phyloP scores from a whole-genome alignment of 2,888 invertebrate species.

The Xanthia togata region DNA sequence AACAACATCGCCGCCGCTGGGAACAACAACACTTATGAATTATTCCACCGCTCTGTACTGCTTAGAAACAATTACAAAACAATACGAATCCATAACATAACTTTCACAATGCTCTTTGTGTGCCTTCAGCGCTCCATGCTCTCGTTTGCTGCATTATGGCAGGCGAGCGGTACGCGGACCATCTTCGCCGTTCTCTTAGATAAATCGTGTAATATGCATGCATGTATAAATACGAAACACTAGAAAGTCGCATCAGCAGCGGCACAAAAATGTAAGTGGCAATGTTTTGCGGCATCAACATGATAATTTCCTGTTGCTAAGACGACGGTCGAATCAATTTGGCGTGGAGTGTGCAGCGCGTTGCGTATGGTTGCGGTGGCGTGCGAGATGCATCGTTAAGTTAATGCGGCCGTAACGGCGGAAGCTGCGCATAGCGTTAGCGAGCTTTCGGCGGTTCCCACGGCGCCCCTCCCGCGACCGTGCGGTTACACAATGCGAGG shows the following conservation, averaged over 20 bases:
- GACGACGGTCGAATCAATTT: constrained; percentile 86
- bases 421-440: constrained; percentile 84
- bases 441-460: constrained; percentile 90
- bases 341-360: constrained; percentile 73
- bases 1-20: constrained; percentile 84
- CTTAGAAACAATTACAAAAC: constrained; percentile 89
- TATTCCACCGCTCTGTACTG: constrained; percentile 85
- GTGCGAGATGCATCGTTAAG: constrained; percentile 86
- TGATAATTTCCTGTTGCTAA: constrained; percentile 84
- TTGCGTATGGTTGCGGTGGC: constrained; percentile 77
- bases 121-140: constrained; percentile 73
- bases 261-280: constrained; percentile 66
- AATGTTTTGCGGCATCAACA: constrained; percentile 75
- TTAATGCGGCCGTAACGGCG: constrained; percentile 85
- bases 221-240: constrained; percentile 57
- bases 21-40: constrained; percentile 88
- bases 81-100: constrained; percentile 86
- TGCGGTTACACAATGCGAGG: constrained; percentile 89
- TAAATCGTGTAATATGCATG: constrained; percentile 47
- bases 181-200: constrained; percentile 66
- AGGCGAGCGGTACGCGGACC: constrained; percentile 41
- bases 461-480: constrained; percentile 81
- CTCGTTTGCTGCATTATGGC: constrained; percentile 66
- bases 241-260: constrained; percentile 71
- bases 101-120: constrained; percentile 85